Evolutionary conservation across 2,888 invertebrate genomes (phyloP), one percentile per base, ranked within the genome.

Genomic region (Oscheius sp.): DNA sequence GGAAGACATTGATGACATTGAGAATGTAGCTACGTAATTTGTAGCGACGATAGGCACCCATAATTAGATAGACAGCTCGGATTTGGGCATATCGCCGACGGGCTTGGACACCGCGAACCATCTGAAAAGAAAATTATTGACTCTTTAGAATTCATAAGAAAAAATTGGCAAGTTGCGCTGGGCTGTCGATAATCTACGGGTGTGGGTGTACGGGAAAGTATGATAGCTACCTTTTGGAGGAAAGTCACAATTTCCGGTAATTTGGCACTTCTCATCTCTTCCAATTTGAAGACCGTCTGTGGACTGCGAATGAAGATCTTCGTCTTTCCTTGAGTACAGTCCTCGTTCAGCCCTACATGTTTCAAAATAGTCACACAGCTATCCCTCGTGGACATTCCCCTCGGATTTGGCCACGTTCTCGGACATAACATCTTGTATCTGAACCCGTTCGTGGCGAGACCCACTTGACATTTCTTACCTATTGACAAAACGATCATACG

Each of bases 401-500:
- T 92, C 91, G 93, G 97, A 90, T 95, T 96, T 45, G 98, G 98
- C 98, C 98, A 98, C 1, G 97, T 98, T 89, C 93, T 93, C 88
- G 93, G 93, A 0, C 94, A 94, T 83, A 96, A 93, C 94, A 97
- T 95, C 91, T 98, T 98, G 92, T 98, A 98, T 76, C 96, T 93
- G 80, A 72, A 74, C n/a, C 27, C 16, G 35, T 21, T 41, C 16
- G 6, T 16, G 12, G 12, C 21, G 7, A 12, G 7, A 21, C 41
- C n/a, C 21, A 18, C 18, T 35, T 13, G n/a, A 16, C 21, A 1
- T 13, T 21, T 7, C 35, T 73, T 88, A 93, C 92, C 93, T 93
- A 89, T 94, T 92, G 77, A 96, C 92, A 91, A 97, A 97, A 87
- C 94, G 92, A 89, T 94, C 94, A 90, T 96, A 98, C 77, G 94